Conservation (phyloP, 2,797 vertebrate genomes). For the Arrhamphus sclerolepis region DNA sequence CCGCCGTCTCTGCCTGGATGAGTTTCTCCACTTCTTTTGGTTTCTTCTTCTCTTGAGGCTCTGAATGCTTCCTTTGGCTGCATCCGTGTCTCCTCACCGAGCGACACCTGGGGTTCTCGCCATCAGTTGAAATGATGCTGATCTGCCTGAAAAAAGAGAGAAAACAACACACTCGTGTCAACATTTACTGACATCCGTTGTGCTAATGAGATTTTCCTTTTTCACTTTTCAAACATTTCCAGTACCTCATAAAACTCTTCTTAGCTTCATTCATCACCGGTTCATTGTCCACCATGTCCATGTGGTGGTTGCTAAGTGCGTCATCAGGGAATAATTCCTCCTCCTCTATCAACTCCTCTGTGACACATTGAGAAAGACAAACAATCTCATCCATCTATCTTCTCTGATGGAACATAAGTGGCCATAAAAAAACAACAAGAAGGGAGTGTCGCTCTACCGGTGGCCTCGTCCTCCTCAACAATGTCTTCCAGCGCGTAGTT, state of each 20-base stretch:
- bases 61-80: slow-evolving; percentile 80
- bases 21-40: slow-evolving; percentile 73
- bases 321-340: slow-evolving; percentile 88
- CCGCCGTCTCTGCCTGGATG: slow-evolving; percentile 86
- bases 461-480: slow-evolving; percentile 81
- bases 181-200: neutral
- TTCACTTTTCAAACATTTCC: slow-evolving; percentile 3
- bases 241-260: slow-evolving; percentile 91
- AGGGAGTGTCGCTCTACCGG: slow-evolving; percentile 60
- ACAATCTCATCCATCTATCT: neutral
- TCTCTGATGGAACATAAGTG: neutral
- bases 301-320: slow-evolving; percentile 90
- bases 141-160: slow-evolving; percentile 82
- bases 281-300: slow-evolving; percentile 88
- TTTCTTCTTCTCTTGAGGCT: slow-evolving; percentile 75
- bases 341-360: slow-evolving; percentile 79
- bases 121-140: slow-evolving; percentile 88
- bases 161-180: neutral
- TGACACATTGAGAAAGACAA: slow-evolving; percentile 4
- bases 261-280: slow-evolving; percentile 86
- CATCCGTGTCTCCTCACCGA: slow-evolving; percentile 77
- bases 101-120: slow-evolving; percentile 81
- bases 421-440: rapidly evolving
- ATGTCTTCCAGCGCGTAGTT: slow-evolving; percentile 88
- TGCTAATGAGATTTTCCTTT: neutral